Conservation (phyloP, 2,113 vertebrate genomes). For the Phaethon lepturus region DNA sequence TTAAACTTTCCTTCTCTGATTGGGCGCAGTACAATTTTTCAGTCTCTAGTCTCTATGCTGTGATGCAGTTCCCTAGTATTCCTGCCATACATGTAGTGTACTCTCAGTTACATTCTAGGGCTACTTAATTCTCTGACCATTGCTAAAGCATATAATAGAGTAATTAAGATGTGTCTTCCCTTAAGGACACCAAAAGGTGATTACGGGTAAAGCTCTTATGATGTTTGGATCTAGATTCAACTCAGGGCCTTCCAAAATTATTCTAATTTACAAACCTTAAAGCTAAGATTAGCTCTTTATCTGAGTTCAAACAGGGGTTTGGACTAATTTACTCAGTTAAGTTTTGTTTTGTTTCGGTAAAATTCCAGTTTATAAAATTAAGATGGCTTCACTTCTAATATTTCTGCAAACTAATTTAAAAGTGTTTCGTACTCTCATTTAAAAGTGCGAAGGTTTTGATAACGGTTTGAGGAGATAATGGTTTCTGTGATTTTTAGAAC, state of each 20-base stretch:
- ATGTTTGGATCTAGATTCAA: neutral
- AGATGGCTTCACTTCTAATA: neutral
- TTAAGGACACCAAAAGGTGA: neutral
- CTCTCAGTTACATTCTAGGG: neutral
- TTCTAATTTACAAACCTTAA: neutral
- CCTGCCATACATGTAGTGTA: accelerated
- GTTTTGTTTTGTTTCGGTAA: neutral
- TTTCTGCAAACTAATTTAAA: neutral
- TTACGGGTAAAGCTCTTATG: neutral
- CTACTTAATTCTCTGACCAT: neutral
- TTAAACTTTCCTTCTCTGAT: neutral
- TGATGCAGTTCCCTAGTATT: neutral
- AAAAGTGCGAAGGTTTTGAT: neutral
- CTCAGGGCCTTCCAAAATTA: neutral
- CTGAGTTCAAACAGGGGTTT: neutral
- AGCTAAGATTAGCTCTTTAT: neutral
- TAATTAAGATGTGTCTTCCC: neutral
- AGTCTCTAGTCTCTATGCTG: neutral
- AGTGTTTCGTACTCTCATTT: neutral
- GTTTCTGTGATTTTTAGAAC: neutral
- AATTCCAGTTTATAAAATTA: neutral
- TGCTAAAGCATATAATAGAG: neutral
- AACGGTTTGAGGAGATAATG: neutral
- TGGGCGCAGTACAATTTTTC: neutral
- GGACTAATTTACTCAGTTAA: neutral